Evolutionary conservation across 1,140 invertebrate species (phyloP).

Genomic region (Drosophila takahashii): DNA sequence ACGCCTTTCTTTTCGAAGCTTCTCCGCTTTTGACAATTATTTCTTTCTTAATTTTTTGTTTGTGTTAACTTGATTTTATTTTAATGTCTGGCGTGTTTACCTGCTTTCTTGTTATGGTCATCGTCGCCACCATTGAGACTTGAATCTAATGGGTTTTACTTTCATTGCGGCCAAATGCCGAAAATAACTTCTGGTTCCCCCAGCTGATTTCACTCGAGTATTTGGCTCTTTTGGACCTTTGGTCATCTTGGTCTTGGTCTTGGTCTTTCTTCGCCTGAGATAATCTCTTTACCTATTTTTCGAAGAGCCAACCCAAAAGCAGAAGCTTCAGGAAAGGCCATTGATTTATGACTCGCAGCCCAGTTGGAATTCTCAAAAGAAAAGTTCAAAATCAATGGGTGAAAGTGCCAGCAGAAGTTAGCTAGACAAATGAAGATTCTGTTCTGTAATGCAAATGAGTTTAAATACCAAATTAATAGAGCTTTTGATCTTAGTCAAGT

Average conservation of each 20-base stretch:
- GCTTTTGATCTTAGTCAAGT: constrained; percentile 5
- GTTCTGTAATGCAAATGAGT: constrained; percentile 46
- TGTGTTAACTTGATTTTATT: constrained; percentile 76
- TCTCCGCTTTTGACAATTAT: constrained; percentile 43
- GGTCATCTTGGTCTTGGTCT: neutral
- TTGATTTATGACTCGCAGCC: constrained; percentile 25
- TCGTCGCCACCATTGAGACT: constrained; percentile 39
- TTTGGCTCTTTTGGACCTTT: neutral
- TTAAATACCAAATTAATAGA: constrained; percentile 4
- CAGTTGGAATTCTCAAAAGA: constrained; percentile 2
- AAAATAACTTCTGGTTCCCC: constrained; percentile 41
- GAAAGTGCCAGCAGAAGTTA: constrained; percentile 46
- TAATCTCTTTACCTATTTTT: constrained; percentile 16
- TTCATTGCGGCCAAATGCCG: constrained; percentile 55
- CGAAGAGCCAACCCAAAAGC: neutral
- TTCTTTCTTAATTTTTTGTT: constrained; percentile 44
- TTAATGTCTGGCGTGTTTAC: constrained; percentile 54
- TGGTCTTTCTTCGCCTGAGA: constrained; percentile 1
- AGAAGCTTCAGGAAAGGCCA: constrained; percentile 4
- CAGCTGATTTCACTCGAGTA: constrained; percentile 59
- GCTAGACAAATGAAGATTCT: constrained; percentile 32
- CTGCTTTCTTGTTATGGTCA: constrained; percentile 73
- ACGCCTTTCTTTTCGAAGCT: constrained; percentile 37
- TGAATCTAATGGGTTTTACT: constrained; percentile 80
- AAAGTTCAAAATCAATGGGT: constrained; percentile 24